A percentile compares a stretch with the other conserved stretches of the same genome.
These are phyloP conservation scores for Tribolium freemani DNA, from an alignment of 2,888 invertebrate genomes.

Conservation along the genomic window DNA sequence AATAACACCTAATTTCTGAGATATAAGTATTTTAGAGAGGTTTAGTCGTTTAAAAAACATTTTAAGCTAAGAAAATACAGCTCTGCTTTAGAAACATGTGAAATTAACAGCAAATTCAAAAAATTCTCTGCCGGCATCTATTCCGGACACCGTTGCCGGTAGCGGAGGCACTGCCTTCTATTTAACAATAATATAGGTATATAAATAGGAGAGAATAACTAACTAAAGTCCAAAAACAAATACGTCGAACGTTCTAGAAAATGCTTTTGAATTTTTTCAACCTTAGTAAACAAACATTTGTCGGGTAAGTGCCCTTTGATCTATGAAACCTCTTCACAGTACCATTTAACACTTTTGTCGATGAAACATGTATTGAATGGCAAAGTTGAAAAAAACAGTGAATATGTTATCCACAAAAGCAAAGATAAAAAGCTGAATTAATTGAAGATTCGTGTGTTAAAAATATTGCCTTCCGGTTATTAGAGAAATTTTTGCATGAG, in stretches of 20 bases:
- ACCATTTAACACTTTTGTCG: conserved; percentile 13
- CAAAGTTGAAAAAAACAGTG: neutral
- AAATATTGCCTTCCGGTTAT: neutral
- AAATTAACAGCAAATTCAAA: no score
- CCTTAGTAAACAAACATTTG: conserved; percentile 10
- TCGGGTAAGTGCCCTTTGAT: conserved; percentile 16
- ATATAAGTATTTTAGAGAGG: no score
- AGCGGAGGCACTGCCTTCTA: no score
- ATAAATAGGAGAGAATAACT: no score
- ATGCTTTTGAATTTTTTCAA: neutral
- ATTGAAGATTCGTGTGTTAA: neutral
- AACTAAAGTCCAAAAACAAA: neutral
- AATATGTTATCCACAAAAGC: neutral
- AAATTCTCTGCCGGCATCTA: no score
- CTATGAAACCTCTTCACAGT: neutral
- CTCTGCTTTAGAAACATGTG: no score
- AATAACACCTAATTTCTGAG: no score
- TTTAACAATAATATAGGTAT: no score
- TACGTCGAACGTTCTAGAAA: neutral
- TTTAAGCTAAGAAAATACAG: no score
- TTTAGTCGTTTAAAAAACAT: no score
- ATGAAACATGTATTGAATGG: neutral
- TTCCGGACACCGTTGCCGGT: no score
- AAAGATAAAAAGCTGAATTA: conserved; percentile 4
- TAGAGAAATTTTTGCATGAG: no score